Conservation (phyloP, 64 coral and sea anemone species). For the Actinia tenebrosa region DNA sequence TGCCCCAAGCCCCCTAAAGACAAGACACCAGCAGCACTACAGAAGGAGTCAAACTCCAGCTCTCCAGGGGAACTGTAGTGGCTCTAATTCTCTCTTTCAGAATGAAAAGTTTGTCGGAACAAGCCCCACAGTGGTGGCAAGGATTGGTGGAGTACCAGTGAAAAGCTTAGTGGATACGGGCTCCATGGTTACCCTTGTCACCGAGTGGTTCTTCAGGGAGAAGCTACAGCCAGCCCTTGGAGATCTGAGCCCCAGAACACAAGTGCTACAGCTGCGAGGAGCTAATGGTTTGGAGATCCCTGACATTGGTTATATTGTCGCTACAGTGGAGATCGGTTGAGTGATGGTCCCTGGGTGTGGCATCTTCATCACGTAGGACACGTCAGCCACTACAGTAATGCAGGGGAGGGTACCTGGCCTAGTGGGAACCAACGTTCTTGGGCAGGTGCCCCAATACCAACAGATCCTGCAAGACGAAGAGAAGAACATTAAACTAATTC, state of each 20-base stretch:
- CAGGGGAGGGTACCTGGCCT: too few species aligned
- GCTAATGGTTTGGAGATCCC: constrained; percentile 52
- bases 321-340: constrained; percentile 12
- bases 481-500: too few species aligned
- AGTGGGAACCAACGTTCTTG: too few species aligned
- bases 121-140: too few species aligned
- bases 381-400: constrained; percentile 9
- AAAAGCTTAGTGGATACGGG: constrained; percentile 51
- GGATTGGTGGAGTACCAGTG: not conserved
- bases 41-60: not conserved
- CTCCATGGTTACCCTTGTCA: constrained; percentile 57
- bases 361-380: constrained; percentile 45
- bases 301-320: constrained; percentile 44
- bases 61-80: constrained; percentile 32
- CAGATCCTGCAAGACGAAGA: too few species aligned
- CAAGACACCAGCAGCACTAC: not conserved
- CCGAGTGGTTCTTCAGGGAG: constrained; percentile 38
- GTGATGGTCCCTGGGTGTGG: constrained; percentile 39
- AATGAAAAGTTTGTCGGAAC: too few species aligned
- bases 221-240: constrained; percentile 29
- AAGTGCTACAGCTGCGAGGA: constrained; percentile 24
- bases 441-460: too few species aligned
- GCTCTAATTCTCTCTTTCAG: constrained; percentile 11
- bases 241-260: not conserved
- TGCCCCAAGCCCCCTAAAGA: not conserved